Base-by-base conservation (phyloP, 2,797 vertebrate species). In the Chelmon rostratus region DNA sequence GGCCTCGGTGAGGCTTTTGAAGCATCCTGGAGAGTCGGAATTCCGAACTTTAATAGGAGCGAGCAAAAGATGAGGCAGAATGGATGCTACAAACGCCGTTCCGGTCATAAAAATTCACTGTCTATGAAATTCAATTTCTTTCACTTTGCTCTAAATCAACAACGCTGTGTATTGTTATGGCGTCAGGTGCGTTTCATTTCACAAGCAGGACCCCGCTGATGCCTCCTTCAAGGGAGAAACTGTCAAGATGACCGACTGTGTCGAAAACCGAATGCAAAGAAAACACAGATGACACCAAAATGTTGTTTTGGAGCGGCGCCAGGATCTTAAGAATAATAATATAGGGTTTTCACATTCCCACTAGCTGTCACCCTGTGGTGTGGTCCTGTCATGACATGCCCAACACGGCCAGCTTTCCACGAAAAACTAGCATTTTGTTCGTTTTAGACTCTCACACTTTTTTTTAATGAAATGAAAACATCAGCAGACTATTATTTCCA, bases 281-380 rank as follows among this genome's bases (percentile, higher is more conserved):
- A 56, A 64, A 68, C n/a, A 53, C 74, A 75, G 47, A 65, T 77
- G 76, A 64, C 63, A 70, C 50, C 31, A 67, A 33, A 63, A 56
- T 56, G 46, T 38, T 58, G 8, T 42, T 42, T 4, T 28, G 47
- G 23, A 53, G 57, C 35, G 18, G 23, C 12, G 68, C 59, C 33
- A 44, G 33, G 16, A 76, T 71, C 46, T 52, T 16, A 72, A 42
- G 37, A 25, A 37, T 18, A 38, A 38, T 4, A 58, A 62, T 10
- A n/a, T 19, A 58, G 8, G 2, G 12, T 1, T 35, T 59, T 65
- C 6, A 31, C 37, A 31, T 28, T 31, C 28, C 31, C n/a, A n/a
- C n/a, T n/a, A n/a, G n/a, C n/a, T n/a, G n/a, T n/a, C n/a, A n/a
- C n/a, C n/a, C n/a, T n/a, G n/a, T n/a, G n/a, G 25, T 12, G 33